Base-by-base conservation (phyloP, 2,113 vertebrate genomes). In the Peromyscus maniculatus region DNA sequence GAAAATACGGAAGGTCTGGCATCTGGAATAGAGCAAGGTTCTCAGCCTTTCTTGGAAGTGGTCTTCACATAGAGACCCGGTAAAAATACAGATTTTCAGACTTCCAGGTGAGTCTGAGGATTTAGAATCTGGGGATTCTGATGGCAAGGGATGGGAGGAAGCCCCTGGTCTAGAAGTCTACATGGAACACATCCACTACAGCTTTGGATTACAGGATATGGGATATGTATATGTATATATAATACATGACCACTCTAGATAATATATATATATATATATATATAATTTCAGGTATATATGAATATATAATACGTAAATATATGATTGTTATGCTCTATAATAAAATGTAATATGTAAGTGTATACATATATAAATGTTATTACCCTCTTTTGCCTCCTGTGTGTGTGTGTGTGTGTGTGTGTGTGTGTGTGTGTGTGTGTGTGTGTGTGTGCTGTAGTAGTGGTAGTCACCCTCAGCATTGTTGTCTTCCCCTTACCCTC, bases 31-130 rank as follows among this genome's bases (percentile, higher is more conserved):
- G 11, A 84, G n/a, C 24, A 7, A 28, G n/a, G 1, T 57, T 39
- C 62, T n/a, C 59, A 3, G 0, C 28, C 31, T 79, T 22, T 31
- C 4, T 19, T 22, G 5, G 57, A 19, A n/a, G 0, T 0, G n/a
- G 71, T 78, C 17, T 0, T 19, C 39, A 7, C 13, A 15, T 13
- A 43, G 49, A 91, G 43, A 55, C 43, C 49, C 16, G 39, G 71
- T 21, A 46, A 31, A 19, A 69, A 66, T 21, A n/a, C 33, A n/a
- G 0, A 9, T 64, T 7, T 26, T 19, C 46, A 82, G 57, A 21
- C 75, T 77, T 24, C 46, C 24, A 71, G 77, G 57, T 12, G 10
- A 46, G 11, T 64, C 36, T 13, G 1, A 33, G 4, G 15, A 21
- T 84, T 89, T 74, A 74, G 19, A 39, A 74, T 74, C 36, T 10